Percentiles rank a stretch among this genome's conserved stretches.
These are phyloP conservation scores for Ispidina picta DNA, from an alignment of 2,797 vertebrate species.

Conservation along the genomic window DNA sequence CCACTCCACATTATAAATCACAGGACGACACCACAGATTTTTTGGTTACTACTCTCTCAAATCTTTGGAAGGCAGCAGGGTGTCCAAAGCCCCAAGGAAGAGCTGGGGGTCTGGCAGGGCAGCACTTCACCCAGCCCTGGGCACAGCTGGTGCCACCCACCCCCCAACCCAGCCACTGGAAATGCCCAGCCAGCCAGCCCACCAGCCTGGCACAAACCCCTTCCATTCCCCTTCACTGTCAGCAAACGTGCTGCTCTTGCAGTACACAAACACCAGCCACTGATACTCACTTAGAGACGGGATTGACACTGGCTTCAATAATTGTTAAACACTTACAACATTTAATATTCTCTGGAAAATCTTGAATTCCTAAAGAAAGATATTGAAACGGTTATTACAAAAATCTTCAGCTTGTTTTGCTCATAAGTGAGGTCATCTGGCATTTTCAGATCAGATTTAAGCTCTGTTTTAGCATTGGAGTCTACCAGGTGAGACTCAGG, in stretches of 20 bases:
- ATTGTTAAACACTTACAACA: conserved; percentile 99
- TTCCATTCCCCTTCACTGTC: neutral
- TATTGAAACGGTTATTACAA: neutral
- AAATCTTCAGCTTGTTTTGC: neutral
- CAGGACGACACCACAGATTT: neutral
- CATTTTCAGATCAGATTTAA: neutral
- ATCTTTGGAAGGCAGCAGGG: neutral
- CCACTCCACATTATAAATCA: neutral
- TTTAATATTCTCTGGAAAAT: conserved; percentile 99
- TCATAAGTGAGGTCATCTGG: neutral
- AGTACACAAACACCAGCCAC: neutral
- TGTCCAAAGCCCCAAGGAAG: neutral
- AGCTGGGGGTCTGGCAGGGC: accelerated
- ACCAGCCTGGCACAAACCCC: neutral
- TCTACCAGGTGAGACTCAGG: neutral
- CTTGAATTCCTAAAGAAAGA: conserved; percentile 90
- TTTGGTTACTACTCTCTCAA: neutral
- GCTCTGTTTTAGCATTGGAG: neutral
- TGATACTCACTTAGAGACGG: conserved; percentile 96
- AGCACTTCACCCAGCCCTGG: no score
- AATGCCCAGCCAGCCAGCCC: no score
- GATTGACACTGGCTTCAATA: conserved; percentile 99
- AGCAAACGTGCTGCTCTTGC: neutral
- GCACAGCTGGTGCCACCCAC: no score
- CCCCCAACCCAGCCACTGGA: no score